These are phyloP conservation scores for Fistularia tabacaria DNA, from an alignment of 2,797 vertebrate genomes.

Conservation along the genomic window DNA sequence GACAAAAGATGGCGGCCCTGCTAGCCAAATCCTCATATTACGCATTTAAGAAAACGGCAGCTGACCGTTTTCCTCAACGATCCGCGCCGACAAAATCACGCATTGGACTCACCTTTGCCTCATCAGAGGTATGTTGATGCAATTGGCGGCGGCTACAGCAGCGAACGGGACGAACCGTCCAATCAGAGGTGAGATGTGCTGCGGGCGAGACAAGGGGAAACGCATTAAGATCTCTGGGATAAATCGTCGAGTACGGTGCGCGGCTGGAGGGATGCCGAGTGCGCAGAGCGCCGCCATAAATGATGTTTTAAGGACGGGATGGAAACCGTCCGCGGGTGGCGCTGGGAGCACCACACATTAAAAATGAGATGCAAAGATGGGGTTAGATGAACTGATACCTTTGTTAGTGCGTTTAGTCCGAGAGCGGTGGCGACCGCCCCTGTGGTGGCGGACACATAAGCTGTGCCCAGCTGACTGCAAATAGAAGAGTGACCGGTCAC, in stretches of 20 bases:
- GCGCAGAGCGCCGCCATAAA: constrained; percentile 18
- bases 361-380: constrained; percentile 28
- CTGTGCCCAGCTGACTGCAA: constrained; percentile 92
- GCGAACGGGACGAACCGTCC: constrained; percentile 97
- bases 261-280: constrained; percentile 14
- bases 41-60: too few species aligned
- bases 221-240: constrained; percentile 2
- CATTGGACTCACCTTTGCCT: constrained; percentile 85
- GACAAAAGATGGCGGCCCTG: too few species aligned
- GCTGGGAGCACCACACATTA: constrained; percentile 11
- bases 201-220: constrained; percentile 13
- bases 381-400: constrained; percentile 80
- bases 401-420: constrained; percentile 93
- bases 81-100: too few species aligned
- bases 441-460: constrained; percentile 95
- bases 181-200: constrained; percentile 91
- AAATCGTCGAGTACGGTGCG: constrained; percentile 4
- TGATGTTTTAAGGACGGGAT: constrained; percentile 17
- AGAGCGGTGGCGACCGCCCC: constrained; percentile 94
- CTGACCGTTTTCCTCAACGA: too few species aligned
- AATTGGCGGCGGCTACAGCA: constrained; percentile 97
- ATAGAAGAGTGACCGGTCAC: constrained; percentile 55
- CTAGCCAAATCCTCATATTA: too few species aligned
- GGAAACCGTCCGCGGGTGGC: constrained; percentile 13
- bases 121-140: constrained; percentile 98